phyloP scores from a whole-genome alignment of 2,113 vertebrate species.

The Pardalotus punctatus region DNA sequence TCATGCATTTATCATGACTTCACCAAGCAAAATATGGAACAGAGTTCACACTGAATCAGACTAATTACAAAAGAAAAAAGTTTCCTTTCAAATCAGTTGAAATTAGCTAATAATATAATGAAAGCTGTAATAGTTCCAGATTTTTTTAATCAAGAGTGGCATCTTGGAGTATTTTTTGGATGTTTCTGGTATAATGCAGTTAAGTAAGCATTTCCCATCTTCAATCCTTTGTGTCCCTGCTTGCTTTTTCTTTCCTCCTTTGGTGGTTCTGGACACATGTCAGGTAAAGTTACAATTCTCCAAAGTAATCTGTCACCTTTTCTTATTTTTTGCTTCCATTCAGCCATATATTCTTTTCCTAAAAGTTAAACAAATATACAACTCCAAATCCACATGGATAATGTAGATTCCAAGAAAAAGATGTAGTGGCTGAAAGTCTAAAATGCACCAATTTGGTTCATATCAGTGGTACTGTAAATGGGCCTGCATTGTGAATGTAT shows the following conservation, averaged over 20 bases:
- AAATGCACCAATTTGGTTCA: background rate
- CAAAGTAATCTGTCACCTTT: background rate
- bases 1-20: conserved; percentile 25
- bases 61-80: background rate
- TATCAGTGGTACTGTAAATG: background rate
- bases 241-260: background rate
- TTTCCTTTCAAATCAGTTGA: background rate
- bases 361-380: background rate
- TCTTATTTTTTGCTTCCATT: background rate
- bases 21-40: background rate
- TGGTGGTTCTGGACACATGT: background rate
- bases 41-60: background rate
- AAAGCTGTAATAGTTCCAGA: background rate
- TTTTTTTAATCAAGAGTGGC: background rate
- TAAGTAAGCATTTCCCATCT: background rate
- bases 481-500: background rate
- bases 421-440: background rate
- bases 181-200: background rate
- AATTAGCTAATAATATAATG: background rate
- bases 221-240: background rate
- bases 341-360: background rate
- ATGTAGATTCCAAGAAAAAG: background rate
- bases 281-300: background rate
- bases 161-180: background rate
- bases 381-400: background rate